phyloP scores from a whole-genome alignment of 2,113 vertebrate species.

The Tetrax tetrax region DNA sequence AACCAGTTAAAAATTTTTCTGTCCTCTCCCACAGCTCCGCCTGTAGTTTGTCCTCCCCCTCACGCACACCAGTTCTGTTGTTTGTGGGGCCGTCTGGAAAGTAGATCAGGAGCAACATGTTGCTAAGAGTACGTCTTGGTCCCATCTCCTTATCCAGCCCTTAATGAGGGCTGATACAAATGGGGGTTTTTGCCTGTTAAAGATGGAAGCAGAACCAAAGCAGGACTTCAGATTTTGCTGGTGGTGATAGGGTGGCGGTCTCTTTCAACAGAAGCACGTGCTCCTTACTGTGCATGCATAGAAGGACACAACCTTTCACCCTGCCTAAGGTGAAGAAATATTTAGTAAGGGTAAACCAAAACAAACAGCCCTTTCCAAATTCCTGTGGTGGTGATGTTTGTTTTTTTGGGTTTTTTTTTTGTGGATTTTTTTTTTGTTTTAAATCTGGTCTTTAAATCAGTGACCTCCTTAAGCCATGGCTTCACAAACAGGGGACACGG shows the following conservation, averaged over 20 bases:
- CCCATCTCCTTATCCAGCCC: not conserved
- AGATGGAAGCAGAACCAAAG: not conserved
- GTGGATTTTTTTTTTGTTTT: not conserved
- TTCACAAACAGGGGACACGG: not conserved
- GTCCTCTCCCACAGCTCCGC: not conserved
- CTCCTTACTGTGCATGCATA: not conserved
- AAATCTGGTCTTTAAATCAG: not conserved
- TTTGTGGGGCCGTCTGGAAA: not conserved
- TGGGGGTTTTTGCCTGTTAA: not conserved
- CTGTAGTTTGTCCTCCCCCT: not conserved
- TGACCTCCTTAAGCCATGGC: not conserved
- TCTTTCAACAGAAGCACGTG: not conserved
- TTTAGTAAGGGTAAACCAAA: not conserved
- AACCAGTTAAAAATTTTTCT: not conserved
- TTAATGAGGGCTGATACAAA: not conserved
- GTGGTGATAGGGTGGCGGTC: not conserved
- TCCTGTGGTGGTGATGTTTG: not conserved
- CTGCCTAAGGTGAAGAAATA: not conserved
- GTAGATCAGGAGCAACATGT: fast-evolving
- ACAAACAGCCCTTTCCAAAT: not conserved
- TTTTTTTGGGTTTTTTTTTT: not conserved
- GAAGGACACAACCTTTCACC: not conserved
- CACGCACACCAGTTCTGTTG: not conserved
- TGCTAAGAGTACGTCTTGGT: not conserved
- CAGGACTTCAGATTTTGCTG: not conserved